Base-by-base conservation (phyloP, 2,797 vertebrate species). In the Knipowitschia caucasica region DNA sequence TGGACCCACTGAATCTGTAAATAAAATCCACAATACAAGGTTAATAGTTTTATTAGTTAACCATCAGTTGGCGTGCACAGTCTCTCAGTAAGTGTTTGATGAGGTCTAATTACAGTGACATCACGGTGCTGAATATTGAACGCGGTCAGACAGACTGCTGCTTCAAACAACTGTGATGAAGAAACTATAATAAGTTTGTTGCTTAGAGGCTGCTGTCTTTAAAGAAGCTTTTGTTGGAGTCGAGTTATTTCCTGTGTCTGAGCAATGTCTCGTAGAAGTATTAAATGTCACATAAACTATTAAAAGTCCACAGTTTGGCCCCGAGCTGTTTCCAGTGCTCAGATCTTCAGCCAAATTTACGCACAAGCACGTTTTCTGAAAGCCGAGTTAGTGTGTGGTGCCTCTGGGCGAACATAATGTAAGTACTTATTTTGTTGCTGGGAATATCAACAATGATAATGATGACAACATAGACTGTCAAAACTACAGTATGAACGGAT, bases 241-340 rank as follows among this genome's bases (percentile, higher is more conserved):
- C 2, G 7, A 29, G 43, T 46, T 18, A 31, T 47, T 47, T 47
- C 45, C 45, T 47, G 44, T 20, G 45, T 47, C 45, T 47, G 45
- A 30, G 29, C 27, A 47, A 14, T 21, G 45, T 47, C 45, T 47
- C 27, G 21, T 31, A 47, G 10, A 47, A 20, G 11, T n/a, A n/a
- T 51, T 36, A 33, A 44, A 44, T 27, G 24, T 44, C 42, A 24
- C 25, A 27, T 27, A 27, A 40, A 20, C 45, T 31, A 31, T 47
- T 47, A 20, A 20, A 47, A 47, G 45, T 27, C n/a, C 20, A 24
- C 39, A 24, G n/a, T 10, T 12, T 2, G 21, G 10, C 39, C 27
- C 17, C 3, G 8, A 30, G 15, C 44, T 46, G n/a, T 46, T 43
- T 18, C 18, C 10, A 45, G 7, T 17, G 42, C 27, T 27, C 11